Base-by-base conservation (phyloP, 30 jellyfish, hydroid and myxozoan species). In the Pelagia noctiluca region DNA sequence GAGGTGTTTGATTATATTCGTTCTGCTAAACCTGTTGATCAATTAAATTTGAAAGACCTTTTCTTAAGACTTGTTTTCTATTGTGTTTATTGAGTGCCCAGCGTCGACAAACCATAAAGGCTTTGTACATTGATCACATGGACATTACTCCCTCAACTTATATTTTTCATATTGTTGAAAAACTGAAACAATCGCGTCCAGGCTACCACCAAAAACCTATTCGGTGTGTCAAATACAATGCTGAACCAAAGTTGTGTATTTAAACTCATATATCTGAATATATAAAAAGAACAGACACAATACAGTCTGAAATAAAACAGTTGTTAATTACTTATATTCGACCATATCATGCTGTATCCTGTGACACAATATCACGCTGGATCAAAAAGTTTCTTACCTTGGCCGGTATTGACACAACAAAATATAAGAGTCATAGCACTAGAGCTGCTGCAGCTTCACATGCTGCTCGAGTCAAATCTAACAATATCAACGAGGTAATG, bases 371-470 rank as follows among this genome's bases (percentile, higher is more conserved):
- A 12, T 50, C 64, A 19, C 80, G 64, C 2, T 76, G 88, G 80
- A 28, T 31, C 18, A 8, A 28, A 32, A 25, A 50, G 2, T 50
- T 76, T 52, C 79, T 76, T 8, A 50, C 31, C 1, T 11, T 8
- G 34, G 88, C 88, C 2, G 62, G 62, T 3, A 49, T 76, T 50
- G 61, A 76, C 63, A 76, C 35, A 26, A 16, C 60, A 22, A 76
- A 26, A 19, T 76, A 2, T 52, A 76, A 34, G n/a, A 4, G 42
- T 3, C 88, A 76, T 52, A 76, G 88, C 88, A 57, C 79, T 7
- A 64, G 88, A 19, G 67, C 88, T 33, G 81, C 88, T 16, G 33
- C 79, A 25, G 60, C 81, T 18, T 75, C 87, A 24, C 49, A 32
- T 50, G 77, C 25, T 1, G 37, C 67, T 2, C 66, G 30, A 21